A percentile compares a stretch with the other conserved stretches of the same genome.
Conservation (phyloP, 2,797 vertebrate species). For the Ctenopoma multispine region DNA sequence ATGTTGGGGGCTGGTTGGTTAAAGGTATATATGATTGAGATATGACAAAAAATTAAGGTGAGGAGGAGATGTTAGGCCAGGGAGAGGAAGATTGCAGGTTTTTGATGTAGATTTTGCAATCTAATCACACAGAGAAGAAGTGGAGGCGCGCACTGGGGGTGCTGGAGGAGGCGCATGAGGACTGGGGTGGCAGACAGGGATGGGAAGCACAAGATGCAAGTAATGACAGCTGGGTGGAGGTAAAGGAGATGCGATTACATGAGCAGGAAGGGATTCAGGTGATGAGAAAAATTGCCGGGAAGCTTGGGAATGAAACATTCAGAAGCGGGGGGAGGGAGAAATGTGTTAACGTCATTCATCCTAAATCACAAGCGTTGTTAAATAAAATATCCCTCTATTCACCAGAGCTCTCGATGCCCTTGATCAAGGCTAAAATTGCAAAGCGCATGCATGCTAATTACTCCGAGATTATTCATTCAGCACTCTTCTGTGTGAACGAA, state of each 20-base stretch:
- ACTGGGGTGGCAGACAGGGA: not conserved
- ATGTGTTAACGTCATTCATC: slow-evolving; percentile 24
- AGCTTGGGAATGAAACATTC: slow-evolving; percentile 42
- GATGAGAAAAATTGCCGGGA: slow-evolving; percentile 31
- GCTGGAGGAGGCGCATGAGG: not conserved
- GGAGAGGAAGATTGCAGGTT: slow-evolving; percentile 47
- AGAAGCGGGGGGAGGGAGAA: not conserved
- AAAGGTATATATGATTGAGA: slow-evolving; percentile 16
- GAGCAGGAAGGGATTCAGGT: slow-evolving; percentile 41
- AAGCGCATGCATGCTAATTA: slow-evolving; percentile 62
- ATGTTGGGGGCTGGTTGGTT: slow-evolving; percentile 1
- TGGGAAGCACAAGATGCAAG: slow-evolving; percentile 1
- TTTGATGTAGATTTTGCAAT: slow-evolving; percentile 52
- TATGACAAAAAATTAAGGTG: slow-evolving; percentile 28
- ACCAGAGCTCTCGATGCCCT: slow-evolving; percentile 30
- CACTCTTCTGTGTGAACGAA: slow-evolving; percentile 11
- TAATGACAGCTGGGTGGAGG: slow-evolving; percentile 39
- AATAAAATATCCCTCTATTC: slow-evolving; percentile 45
- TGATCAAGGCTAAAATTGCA: slow-evolving; percentile 54
- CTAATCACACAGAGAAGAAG: slow-evolving; percentile 51
- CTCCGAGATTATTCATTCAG: slow-evolving; percentile 50
- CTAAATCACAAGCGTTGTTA: slow-evolving; percentile 36
- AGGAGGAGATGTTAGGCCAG: slow-evolving; percentile 9
- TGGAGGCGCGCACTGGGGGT: not conserved
- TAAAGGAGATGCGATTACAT: slow-evolving; percentile 41